phyloP scores from a whole-genome alignment of 2,797 vertebrate genomes.

The Malacoraja senta region DNA sequence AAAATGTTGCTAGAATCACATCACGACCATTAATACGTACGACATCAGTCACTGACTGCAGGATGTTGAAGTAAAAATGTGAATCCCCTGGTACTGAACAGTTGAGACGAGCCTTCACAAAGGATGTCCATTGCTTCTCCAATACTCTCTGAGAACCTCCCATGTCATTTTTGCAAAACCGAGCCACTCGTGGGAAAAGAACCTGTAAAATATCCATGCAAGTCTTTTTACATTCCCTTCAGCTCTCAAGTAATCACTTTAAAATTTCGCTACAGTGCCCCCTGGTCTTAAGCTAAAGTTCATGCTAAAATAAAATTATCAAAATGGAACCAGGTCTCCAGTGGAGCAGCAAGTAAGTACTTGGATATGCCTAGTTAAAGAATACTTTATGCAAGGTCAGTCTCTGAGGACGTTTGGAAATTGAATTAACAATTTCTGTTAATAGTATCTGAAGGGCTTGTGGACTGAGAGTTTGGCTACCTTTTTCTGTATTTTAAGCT shows the following conservation, averaged over 20 bases:
- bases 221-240: not conserved
- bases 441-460: not conserved
- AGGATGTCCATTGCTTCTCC: conserved; percentile 98
- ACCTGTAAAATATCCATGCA: conserved; percentile 61
- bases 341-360: not conserved
- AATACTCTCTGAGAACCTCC: conserved; percentile 93
- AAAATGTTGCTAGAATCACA: conserved; percentile 93
- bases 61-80: conserved; percentile 98
- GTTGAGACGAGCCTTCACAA: conserved; percentile 91
- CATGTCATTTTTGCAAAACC: conserved; percentile 93
- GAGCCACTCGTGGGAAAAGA: conserved; percentile 89
- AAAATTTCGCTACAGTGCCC: not conserved
- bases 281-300: not conserved
- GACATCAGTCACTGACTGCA: conserved; percentile 91
- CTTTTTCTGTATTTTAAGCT: too few species aligned
- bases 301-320: not conserved
- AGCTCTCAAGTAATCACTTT: not conserved
- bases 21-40: conserved; percentile 85
- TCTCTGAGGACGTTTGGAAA: not conserved
- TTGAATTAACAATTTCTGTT: conserved; percentile 18
- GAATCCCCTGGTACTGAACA: conserved; percentile 97
- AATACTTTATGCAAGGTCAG: not conserved
- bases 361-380: not conserved
- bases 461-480: too few species aligned
- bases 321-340: not conserved